A percentile compares a stretch with the other conserved stretches of the same genome.
phyloP scores from a whole-genome alignment of 2,113 vertebrate genomes.

The Herpetotheres cachinnans region DNA sequence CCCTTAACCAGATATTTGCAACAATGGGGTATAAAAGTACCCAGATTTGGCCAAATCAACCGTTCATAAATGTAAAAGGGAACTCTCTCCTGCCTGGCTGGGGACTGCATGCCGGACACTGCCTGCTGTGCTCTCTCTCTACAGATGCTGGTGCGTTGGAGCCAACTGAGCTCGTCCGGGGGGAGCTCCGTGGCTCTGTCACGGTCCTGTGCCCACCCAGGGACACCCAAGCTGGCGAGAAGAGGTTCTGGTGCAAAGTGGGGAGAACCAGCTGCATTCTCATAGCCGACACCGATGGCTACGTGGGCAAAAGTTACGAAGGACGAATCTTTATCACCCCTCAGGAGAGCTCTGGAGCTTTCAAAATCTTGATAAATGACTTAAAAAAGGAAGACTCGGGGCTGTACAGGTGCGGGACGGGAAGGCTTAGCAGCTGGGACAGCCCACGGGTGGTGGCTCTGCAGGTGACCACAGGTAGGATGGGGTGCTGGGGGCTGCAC shows the following conservation, averaged over 20 bases:
- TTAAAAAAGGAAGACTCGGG: slow-evolving; percentile 24
- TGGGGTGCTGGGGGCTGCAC: neutral
- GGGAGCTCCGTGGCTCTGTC: neutral
- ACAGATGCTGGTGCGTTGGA: fast-evolving
- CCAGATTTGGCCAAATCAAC: neutral
- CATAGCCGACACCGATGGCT: neutral
- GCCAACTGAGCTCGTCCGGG: neutral
- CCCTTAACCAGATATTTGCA: neutral
- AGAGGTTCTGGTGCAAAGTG: slow-evolving; percentile 55
- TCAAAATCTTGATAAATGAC: slow-evolving; percentile 40
- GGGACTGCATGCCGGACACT: neutral
- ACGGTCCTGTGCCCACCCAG: slow-evolving; percentile 7
- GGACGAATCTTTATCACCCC: slow-evolving; percentile 1
- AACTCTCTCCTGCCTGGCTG: neutral
- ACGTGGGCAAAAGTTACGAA: neutral
- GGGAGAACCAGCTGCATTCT: neutral
- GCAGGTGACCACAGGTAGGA: slow-evolving; percentile 46
- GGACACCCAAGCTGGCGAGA: fast-evolving
- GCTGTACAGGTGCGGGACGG: slow-evolving; percentile 41
- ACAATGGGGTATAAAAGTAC: fast-evolving
- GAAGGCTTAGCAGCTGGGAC: fast-evolving
- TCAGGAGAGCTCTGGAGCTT: neutral
- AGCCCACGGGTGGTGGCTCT: neutral
- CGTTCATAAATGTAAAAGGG: neutral
- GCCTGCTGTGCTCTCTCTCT: neutral